phyloP scores from a whole-genome alignment of 1,140 invertebrate species.

The Drosophila quadrilineata region DNA sequence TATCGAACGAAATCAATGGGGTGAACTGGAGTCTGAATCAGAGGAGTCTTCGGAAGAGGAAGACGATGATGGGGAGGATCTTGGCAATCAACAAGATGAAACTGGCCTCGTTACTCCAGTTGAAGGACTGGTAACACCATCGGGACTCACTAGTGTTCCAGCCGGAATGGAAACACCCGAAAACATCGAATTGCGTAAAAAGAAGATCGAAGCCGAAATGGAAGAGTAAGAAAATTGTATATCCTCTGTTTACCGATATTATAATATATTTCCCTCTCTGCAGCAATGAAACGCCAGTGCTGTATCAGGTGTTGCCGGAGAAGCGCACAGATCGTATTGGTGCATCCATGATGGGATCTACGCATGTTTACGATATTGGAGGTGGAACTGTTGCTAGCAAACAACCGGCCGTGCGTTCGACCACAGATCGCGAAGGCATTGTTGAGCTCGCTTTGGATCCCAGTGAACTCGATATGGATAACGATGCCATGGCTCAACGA shows the following conservation, averaged over 20 bases:
- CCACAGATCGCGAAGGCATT: constrained; percentile 84
- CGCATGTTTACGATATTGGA: constrained; percentile 96
- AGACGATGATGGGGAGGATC: constrained; percentile 88
- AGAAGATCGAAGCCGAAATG: constrained; percentile 98
- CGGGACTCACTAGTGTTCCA: constrained; percentile 96
- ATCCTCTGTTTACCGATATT: no score
- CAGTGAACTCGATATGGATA: constrained; percentile 97
- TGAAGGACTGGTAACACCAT: constrained; percentile 96
- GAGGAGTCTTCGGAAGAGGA: constrained; percentile 95
- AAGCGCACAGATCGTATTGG: constrained; percentile 94
- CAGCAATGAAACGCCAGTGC: constrained; percentile 92
- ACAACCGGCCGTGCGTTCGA: constrained; percentile 76
- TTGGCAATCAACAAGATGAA: constrained; percentile 86
- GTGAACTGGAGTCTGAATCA: constrained; percentile 97
- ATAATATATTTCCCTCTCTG: constrained; percentile 15
- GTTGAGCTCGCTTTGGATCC: constrained; percentile 98
- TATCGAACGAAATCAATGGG: constrained; percentile 96
- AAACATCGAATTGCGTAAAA: constrained; percentile 98
- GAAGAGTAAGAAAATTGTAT: constrained; percentile 95
- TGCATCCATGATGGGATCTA: constrained; percentile 98
- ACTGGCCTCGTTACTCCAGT: constrained; percentile 90
- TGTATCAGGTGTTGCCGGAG: constrained; percentile 97
- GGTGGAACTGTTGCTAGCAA: constrained; percentile 69
- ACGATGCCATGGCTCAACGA: constrained; percentile 96
- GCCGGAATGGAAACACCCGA: constrained; percentile 98